Base-by-base conservation (phyloP, 2,888 invertebrate genomes). In the Nezara viridula region DNA sequence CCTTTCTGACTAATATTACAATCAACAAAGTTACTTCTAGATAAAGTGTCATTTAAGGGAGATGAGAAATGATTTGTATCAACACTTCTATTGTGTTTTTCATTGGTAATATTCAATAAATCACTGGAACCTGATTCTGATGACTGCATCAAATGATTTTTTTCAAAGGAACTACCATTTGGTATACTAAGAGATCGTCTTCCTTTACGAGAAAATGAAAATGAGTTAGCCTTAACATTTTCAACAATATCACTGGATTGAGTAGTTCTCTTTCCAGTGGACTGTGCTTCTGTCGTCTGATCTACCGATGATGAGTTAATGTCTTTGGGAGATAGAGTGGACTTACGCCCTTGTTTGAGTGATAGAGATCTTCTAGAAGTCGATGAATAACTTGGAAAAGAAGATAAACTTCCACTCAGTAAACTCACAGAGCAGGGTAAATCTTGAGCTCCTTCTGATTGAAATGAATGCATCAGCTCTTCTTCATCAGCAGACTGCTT, bases 331-430 rank as follows among this genome's bases (percentile, higher is more conserved):
- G 55, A 52, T 40, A 40, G 32, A 40, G 85, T 77, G 37, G 73
- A 49, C 24, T 32, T 52, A 32, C 52, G 73, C 32, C 32, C 85
- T 52, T n/a, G 49, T 44, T 88, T 81, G 16, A 88, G 52, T 21
- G 88, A 77, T 10, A 88, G 55, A 52, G 88, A 88, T 37, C 81
- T 77, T 81, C 88, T 81, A 16, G 88, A 88, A n/a, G 85, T 88
- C 52, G 88, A 81, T 27, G 50, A 77, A 60, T 40, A 40, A 50
- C 88, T 88, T 52, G 49, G 77, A 24, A 19, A 19, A 3, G 88
- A 73, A 19, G 37, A 52, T 10, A 50, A 40, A 86, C 50, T 55
- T 47, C 24, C 86, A 47, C 50, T 86, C 1, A 52, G 24, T 50
- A 52, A 50, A 12, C 81, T 81, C 16, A 2, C 9, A 44, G 81